Percentiles rank a stretch among this genome's conserved stretches.
These are phyloP conservation scores for Oreochromis spilurus DNA, from an alignment of 2,113 vertebrate species.

Conservation along the genomic window DNA sequence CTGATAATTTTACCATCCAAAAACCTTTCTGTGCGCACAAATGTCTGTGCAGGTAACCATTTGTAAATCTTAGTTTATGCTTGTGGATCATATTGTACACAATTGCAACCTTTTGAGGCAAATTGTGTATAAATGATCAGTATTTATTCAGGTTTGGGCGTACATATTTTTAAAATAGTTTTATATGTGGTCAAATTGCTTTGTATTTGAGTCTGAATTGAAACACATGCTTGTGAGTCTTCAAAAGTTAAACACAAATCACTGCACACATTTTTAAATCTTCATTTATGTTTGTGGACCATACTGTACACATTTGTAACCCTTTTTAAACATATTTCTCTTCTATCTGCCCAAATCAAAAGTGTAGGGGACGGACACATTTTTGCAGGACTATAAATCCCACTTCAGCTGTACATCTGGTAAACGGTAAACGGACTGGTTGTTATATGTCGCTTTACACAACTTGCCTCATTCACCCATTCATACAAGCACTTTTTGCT, in stretches of 20 bases:
- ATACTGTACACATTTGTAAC: background rate
- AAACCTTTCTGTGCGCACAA: background rate
- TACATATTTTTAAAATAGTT: background rate
- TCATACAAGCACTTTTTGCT: background rate
- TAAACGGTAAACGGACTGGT: background rate
- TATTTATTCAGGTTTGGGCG: background rate
- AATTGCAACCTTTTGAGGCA: background rate
- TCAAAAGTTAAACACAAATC: background rate
- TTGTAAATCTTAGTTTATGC: background rate
- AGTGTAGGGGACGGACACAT: rapidly evolving
- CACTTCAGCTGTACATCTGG: background rate
- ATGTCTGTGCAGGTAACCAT: background rate
- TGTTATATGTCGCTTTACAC: background rate
- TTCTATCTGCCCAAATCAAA: background rate
- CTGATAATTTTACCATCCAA: background rate
- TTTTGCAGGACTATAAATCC: background rate
- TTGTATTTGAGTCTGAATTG: background rate
- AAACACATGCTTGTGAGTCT: background rate
- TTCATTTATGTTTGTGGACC: background rate
- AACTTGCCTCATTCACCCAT: background rate
- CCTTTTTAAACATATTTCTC: background rate
- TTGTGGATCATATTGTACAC: background rate
- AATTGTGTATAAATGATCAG: background rate
- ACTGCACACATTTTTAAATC: background rate
- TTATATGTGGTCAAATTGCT: background rate